phyloP scores from a whole-genome alignment of 1,140 invertebrate genomes.

The Lysiphlebus fabarum region DNA sequence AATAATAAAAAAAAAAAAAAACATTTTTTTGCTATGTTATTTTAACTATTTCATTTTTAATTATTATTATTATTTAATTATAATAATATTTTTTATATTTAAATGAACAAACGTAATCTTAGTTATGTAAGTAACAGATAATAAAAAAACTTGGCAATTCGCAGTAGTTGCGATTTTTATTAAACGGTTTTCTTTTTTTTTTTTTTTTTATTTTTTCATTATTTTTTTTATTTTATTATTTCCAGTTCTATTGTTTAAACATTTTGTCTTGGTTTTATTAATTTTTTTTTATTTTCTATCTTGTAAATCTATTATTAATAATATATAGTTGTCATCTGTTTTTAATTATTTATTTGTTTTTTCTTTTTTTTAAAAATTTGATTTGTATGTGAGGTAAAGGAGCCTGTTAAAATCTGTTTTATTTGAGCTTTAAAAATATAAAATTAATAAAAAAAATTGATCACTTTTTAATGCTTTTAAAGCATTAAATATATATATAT shows the following conservation, averaged over 20 bases:
- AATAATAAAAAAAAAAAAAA: slow-evolving; percentile 29
- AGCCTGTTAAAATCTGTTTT: slow-evolving; percentile 43
- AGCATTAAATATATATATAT: slow-evolving; percentile 11
- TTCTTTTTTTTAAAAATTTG: slow-evolving; percentile 39
- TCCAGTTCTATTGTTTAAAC: slow-evolving; percentile 29
- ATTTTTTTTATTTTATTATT: slow-evolving; percentile 28
- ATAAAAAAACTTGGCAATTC: slow-evolving; percentile 21
- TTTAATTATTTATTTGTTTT: slow-evolving; percentile 24
- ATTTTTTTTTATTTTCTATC: slow-evolving; percentile 47
- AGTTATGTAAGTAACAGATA: slow-evolving; percentile 27
- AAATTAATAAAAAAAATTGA: slow-evolving; percentile 13
- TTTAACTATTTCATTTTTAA: slow-evolving; percentile 25
- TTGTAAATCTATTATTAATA: slow-evolving; percentile 55
- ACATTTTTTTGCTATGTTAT: not conserved
- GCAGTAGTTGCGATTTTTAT: slow-evolving; percentile 42
- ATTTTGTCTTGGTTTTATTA: too few relatives aligned
- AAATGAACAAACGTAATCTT: slow-evolving; percentile 11
- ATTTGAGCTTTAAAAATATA: slow-evolving; percentile 7
- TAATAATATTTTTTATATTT: too few relatives aligned
- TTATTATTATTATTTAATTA: not conserved
- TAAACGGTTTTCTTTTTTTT: slow-evolving; percentile 20
- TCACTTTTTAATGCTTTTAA: slow-evolving; percentile 7
- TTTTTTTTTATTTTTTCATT: slow-evolving; percentile 46
- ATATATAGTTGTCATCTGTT: slow-evolving; percentile 55
- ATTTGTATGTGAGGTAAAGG: slow-evolving; percentile 56